Base-by-base conservation (phyloP, 2,113 vertebrate species). In the Dicrurus megarhynchus region DNA sequence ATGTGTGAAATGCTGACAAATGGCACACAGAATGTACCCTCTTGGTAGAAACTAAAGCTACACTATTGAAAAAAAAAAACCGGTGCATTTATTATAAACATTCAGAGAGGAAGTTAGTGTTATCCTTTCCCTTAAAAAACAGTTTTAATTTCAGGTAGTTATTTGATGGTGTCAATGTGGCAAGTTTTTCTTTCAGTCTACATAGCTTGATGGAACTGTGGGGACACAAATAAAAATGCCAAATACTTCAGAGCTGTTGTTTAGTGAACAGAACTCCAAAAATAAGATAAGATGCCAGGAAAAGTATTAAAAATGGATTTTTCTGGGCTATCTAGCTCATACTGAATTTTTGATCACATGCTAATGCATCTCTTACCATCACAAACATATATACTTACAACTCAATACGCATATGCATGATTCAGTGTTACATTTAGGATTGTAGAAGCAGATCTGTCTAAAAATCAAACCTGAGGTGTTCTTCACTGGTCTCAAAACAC, bases 361-460 rank as follows among this genome's bases (percentile, higher is more conserved):
- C 78, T 83, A 86, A 94, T 77, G 78, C 64, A 64, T 75, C 41
- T 88, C 68, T 80, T 93, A 86, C 32, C 87, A 92, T 91, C 70
- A 94, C 60, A 93, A 94, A 90, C 60, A 94, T 52, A 88, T 65
- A 85, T 85, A 93, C 84, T 96, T 92, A 96, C 92, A 90, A 96
- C 80, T 90, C 83, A 86, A 68, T 90, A 93, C 13, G 64, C 60
- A 49, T 75, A 95, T 63, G 35, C 67, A 93, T 93, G 76, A 93
- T 92, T 92, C 96, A 96, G 88, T 59, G 63, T 91, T 94, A 96
- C 90, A 94, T 91, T 95, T 77, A 86, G 61, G 68, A 95, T 23
- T 92, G 84, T 80, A 86, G 80, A 95, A 94, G 41, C 57, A 95
- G 77, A 94, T 93, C 84, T 87, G 77, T 89, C 84, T 91, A 84